These are phyloP conservation scores for Haplotaxodon microlepis DNA, from an alignment of 2,113 vertebrate genomes.

Conservation along the genomic window DNA sequence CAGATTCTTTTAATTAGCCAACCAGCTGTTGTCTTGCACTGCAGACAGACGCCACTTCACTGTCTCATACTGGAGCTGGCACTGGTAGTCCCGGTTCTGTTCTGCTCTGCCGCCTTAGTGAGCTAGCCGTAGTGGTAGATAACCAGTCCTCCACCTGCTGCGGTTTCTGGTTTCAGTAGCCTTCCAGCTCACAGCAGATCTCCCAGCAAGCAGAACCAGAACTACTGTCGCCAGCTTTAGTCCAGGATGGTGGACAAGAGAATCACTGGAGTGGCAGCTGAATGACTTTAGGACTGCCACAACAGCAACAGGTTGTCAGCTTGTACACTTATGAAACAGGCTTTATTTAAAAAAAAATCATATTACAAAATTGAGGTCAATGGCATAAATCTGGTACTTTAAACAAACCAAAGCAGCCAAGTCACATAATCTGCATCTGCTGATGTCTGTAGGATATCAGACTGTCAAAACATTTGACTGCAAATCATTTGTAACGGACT, in stretches of 20 bases:
- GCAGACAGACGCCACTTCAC: not conserved
- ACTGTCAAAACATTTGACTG: not conserved
- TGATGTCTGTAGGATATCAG: not conserved
- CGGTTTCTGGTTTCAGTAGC: not conserved
- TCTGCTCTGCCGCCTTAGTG: not conserved
- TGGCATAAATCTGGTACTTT: not conserved
- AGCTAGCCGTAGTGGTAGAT: not conserved
- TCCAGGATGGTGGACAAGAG: not conserved
- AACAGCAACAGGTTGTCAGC: not conserved
- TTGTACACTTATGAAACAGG: not conserved
- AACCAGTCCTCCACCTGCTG: not conserved
- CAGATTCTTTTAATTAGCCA: not conserved
- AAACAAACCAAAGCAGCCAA: not conserved
- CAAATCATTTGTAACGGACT: not conserved
- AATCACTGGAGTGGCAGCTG: not conserved
- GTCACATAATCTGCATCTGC: not conserved
- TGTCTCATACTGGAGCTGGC: not conserved
- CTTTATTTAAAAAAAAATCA: not conserved
- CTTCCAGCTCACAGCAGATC: not conserved
- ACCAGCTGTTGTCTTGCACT: not conserved
- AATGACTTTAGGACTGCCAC: not conserved
- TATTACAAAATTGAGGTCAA: accelerated
- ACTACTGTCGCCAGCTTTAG: not conserved
- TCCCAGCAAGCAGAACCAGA: not conserved
- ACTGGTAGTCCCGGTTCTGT: not conserved